Base-by-base conservation (phyloP, 2,888 invertebrate species). In the Leptopilina syphax region DNA sequence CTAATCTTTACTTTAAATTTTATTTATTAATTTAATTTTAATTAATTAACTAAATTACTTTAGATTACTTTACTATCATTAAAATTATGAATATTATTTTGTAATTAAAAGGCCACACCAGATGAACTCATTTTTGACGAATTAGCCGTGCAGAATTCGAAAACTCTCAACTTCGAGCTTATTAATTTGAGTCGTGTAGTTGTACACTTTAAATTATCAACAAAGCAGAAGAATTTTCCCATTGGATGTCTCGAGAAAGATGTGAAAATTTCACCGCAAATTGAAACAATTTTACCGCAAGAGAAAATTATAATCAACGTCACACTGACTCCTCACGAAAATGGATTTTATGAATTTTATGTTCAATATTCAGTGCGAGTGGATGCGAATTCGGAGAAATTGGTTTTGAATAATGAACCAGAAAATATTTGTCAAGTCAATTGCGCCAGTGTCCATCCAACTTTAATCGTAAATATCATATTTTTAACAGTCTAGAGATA, bases 171-270 rank as follows among this genome's bases (percentile, higher is more conserved):
- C 65, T 93, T 93, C 79, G 83, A 89, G 60, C 67, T 93, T 18
- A 91, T 89, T 80, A 93, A 93, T 87, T 91, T 91, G 82, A 92
- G 93, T 47, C 70, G 85, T 27, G 91, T 92, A 2, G 86, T 88
- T 4, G 89, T 93, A 24, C 87, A 90, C 82, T 93, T 90, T 81
- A 81, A 88, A 70, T 82, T 93, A 50, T 81, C 76, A 10, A 83
- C 85, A 44, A 80, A 76, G 8, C 82, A 85, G n/a, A 79, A 73
- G 10, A 82, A 83, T 41, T 85, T 81, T 82, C 84, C 86, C 0
- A 54, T 85, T 13, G 86, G 83, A 41, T 57, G 78, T 60, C 76
- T 83, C 12, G 73, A 83, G 18, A 79, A 79, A 1, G 88, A 88
- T 66, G 27, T 91, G 3, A 81, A 82, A 50, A 80, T 91, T n/a